Conservation (phyloP, 2,888 invertebrate species). For the Lasioglossum figueresi region DNA sequence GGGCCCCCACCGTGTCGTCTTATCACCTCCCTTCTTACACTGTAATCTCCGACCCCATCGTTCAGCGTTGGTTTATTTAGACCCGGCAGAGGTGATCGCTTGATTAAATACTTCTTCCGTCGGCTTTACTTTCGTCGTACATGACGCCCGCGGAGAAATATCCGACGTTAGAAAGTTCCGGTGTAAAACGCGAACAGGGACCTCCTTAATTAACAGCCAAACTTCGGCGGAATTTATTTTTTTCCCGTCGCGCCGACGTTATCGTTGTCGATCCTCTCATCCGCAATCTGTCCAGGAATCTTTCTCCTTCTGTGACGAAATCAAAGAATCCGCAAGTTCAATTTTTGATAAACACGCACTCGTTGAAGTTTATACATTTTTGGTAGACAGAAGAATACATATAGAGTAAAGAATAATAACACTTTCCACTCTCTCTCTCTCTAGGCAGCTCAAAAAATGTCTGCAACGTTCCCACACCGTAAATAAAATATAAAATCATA, state of each 20-base stretch:
- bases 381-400: no score
- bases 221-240: slow-evolving; percentile 46
- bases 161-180: slow-evolving; percentile 57
- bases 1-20: slow-evolving; percentile 71
- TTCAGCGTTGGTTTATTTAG: slow-evolving; percentile 80
- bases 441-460: no score
- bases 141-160: slow-evolving; percentile 53
- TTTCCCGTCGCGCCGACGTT: slow-evolving; percentile 11
- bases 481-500: neutral
- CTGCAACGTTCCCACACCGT: no score
- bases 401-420: no score
- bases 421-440: no score
- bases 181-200: slow-evolving; percentile 56
- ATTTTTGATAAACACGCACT: no score
- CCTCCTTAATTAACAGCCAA: slow-evolving; percentile 54
- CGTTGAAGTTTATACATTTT: no score
- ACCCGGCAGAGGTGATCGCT: slow-evolving; percentile 77
- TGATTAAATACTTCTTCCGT: slow-evolving; percentile 80
- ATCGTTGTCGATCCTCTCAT: slow-evolving; percentile 16
- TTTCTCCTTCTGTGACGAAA: neutral
- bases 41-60: slow-evolving; percentile 78
- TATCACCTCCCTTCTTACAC: slow-evolving; percentile 74
- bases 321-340: neutral
- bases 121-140: slow-evolving; percentile 58
- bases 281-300: neutral